A percentile compares a stretch with the other conserved stretches of the same genome.
Conservation (phyloP, 2,797 vertebrate genomes). For the Choloepus didactylus region DNA sequence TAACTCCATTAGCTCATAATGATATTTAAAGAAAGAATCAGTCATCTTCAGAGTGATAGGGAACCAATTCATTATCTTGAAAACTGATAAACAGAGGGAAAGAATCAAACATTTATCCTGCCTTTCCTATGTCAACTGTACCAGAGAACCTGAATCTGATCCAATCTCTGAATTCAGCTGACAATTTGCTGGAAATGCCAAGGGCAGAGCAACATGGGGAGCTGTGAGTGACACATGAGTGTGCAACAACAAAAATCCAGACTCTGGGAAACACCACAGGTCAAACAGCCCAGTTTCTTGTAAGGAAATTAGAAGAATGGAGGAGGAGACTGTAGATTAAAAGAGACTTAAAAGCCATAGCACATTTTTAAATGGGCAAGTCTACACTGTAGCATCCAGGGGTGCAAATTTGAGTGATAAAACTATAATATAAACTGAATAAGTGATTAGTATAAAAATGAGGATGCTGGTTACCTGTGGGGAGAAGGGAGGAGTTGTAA, state of each 20-base stretch:
- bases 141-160: background rate
- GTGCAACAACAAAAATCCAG: background rate
- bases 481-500: background rate
- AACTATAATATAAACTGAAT: background rate
- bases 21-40: constrained; percentile 4
- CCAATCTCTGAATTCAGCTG: background rate
- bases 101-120: background rate
- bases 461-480: background rate
- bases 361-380: background rate
- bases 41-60: background rate
- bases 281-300: background rate
- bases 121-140: background rate
- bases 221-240: background rate
- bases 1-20: constrained; percentile 1
- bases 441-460: background rate
- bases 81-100: background rate
- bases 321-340: background rate
- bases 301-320: background rate
- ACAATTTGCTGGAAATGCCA: constrained; percentile 13
- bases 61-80: background rate
- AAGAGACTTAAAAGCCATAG: background rate
- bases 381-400: background rate
- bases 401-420: background rate
- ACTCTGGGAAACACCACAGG: background rate
- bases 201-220: background rate